Percentiles rank a stretch among this genome's conserved stretches.
These are phyloP conservation scores for Drosophila punjabiensis DNA, from an alignment of 1,140 invertebrate species.

Conservation along the genomic window DNA sequence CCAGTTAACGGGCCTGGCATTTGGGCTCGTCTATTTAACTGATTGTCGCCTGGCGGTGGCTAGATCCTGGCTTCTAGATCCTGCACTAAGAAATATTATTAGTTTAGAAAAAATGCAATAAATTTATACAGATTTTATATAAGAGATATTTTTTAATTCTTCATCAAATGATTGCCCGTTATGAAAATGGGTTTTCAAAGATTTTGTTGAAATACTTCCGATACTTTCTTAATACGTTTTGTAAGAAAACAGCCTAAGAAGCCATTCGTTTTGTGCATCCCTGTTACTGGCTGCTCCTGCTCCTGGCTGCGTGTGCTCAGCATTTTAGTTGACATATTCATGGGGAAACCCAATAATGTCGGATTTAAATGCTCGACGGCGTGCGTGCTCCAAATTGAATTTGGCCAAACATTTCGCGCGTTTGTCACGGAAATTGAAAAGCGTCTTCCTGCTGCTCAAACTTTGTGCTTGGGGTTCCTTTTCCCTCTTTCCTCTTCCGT, in stretches of 20 bases:
- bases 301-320: conserved; percentile 43
- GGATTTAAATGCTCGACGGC: conserved; percentile 75
- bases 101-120: not conserved
- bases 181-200: no score
- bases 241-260: not conserved
- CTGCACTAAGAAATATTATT: not conserved
- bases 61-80: no score
- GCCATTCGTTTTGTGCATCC: not conserved
- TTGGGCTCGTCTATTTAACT: conserved; percentile 69
- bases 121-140: no score
- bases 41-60: conserved; percentile 60
- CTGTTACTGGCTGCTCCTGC: not conserved
- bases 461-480: conserved; percentile 37
- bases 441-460: conserved; percentile 30
- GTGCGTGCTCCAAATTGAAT: conserved; percentile 68
- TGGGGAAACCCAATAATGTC: conserved; percentile 80
- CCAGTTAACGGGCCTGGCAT: conserved; percentile 60
- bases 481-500: conserved; percentile 10
- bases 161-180: no score
- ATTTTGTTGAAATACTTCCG: not conserved
- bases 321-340: conserved; percentile 82
- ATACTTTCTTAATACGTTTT: not conserved
- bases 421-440: conserved; percentile 81
- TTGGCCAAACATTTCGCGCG: conserved; percentile 63
- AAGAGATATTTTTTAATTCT: no score